Evolutionary conservation across 2,113 vertebrate genomes (phyloP), one percentile per base, ranked within the genome.

Genomic region (Pollachius pollachius): DNA sequence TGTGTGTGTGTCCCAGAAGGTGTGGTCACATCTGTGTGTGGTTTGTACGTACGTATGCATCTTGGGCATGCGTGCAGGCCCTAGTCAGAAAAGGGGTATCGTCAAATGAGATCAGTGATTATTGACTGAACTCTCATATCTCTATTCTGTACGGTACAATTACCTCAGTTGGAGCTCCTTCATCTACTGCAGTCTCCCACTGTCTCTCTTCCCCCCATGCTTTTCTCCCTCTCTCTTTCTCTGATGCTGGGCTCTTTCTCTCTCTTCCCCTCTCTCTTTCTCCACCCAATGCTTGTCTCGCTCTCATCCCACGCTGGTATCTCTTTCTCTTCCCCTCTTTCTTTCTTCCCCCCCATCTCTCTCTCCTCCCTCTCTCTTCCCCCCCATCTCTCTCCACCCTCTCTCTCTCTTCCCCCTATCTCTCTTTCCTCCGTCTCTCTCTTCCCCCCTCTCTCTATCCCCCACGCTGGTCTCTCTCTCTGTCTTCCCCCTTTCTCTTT

Each of bases 101-200:
- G 89, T 89, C 83, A 91, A 91, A 91, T 91, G 89, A 91, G 86
- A 91, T 91, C 90, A 90, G 87, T 87, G 82, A 82, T 89, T 90
- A 90, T 90, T 90, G 90, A 90, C 89, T 91, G 87, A 88, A 87
- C 80, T 87, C 80, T 87, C 80, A 87, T 90, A 91, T 90, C 90
- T 88, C 83, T 90, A 86, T 90, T 91, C 89, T 90, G 81, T 64
- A 77, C 80, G 83, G 84, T 88, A 90, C 4, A 90, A 90, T 90
- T 90, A 87, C 89, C 84, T 86, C 62, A 73, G 83, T 83, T 84
- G 85, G 78, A 74, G 83, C 81, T 80, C 81, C 87, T 85, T 84
- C 81, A 69, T 41, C 37, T 41, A 41, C 37, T 41, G 37, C 37
- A 41, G 37, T 41, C 37, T 41, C 37, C 9, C 37, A 5, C 37